phyloP scores from a whole-genome alignment of 2,113 vertebrate species.

The Eurystomus gularis region DNA sequence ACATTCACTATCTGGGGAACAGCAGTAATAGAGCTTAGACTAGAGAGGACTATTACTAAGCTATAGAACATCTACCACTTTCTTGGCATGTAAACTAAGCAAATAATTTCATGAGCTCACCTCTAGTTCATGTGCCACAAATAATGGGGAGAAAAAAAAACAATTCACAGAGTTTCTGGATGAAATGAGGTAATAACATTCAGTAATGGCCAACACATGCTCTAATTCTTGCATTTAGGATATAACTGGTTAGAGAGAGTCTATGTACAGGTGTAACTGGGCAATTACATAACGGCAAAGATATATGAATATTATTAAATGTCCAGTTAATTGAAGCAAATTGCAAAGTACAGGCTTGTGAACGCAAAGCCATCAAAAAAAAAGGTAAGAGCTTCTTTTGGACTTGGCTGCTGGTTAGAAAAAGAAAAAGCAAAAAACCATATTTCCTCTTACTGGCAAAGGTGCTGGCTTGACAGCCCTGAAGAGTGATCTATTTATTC shows the following conservation, averaged over 20 bases:
- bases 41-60: not conserved
- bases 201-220: not conserved
- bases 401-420: not conserved
- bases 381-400: not conserved
- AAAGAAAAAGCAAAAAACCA: not conserved
- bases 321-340: not conserved
- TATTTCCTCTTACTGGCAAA: not conserved
- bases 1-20: not conserved
- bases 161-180: not conserved
- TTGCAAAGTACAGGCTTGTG: not conserved
- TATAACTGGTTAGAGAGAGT: not conserved
- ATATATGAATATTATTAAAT: not conserved
- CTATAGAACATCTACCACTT: not conserved
- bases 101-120: not conserved
- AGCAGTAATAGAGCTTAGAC: not conserved
- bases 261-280: not conserved
- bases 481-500: constrained; percentile 56
- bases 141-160: not conserved
- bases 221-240: not conserved
- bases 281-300: not conserved
- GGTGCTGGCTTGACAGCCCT: constrained; percentile 32
- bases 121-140: not conserved
- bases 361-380: not conserved
- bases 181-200: not conserved
- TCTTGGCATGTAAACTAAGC: not conserved